phyloP scores from a whole-genome alignment of 2,113 vertebrate genomes.

The Platichthys stellatus region DNA sequence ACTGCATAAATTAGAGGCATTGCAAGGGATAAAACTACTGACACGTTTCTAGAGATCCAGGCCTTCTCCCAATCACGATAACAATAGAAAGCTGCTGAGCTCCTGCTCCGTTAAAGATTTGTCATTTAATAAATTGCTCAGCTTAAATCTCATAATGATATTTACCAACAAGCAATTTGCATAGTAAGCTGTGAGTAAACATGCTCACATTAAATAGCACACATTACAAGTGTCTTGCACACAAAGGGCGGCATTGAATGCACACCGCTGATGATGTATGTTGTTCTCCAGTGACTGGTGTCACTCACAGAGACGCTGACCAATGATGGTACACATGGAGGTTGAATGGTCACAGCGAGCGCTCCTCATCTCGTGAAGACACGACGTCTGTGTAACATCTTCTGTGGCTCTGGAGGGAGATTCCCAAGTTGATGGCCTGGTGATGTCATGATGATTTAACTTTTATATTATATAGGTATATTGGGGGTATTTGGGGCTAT shows the following conservation, averaged over 20 bases:
- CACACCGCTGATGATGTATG: background rate
- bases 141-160: background rate
- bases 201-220: background rate
- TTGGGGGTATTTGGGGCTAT: background rate
- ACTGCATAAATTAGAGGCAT: background rate
- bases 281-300: background rate
- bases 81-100: background rate
- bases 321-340: background rate
- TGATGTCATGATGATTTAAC: conserved; percentile 6
- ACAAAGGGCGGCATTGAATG: too few species aligned
- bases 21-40: background rate
- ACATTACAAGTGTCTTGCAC: background rate
- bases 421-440: background rate
- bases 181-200: background rate
- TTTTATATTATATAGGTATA: too few species aligned
- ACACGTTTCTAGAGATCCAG: background rate
- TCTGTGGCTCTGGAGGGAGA: too few species aligned
- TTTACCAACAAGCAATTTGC: background rate
- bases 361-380: too few species aligned
- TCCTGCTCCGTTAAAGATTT: background rate
- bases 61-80: background rate
- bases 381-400: background rate
- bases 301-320: background rate
- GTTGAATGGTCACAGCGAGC: too few species aligned
- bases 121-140: background rate